Percentiles rank a stretch among this genome's conserved stretches.
Conservation (phyloP, 2,113 vertebrate genomes). For the Barnardius zonarius region DNA sequence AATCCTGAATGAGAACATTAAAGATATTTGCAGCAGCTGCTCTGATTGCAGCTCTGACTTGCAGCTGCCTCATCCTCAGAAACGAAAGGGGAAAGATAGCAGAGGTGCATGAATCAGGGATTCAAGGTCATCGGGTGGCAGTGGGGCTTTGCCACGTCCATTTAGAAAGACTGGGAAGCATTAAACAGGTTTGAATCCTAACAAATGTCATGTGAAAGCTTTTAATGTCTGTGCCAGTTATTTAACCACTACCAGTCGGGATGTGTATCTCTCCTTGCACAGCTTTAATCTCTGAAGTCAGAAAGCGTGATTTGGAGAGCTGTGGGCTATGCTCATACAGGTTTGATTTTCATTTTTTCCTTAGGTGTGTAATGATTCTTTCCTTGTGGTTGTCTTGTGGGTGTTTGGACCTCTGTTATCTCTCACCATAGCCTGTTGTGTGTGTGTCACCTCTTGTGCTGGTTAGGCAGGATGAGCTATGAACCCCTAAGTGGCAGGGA, state of each 20-base stretch:
- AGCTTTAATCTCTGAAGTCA: background rate
- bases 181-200: background rate
- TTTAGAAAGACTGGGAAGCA: background rate
- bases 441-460: background rate
- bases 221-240: background rate
- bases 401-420: background rate
- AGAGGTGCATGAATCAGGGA: accelerated
- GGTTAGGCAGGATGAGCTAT: background rate
- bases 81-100: background rate
- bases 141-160: background rate
- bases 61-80: background rate
- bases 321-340: background rate
- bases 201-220: background rate
- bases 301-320: background rate
- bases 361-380: background rate
- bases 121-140: background rate
- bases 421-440: background rate
- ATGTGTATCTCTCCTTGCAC: background rate
- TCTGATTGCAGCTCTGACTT: background rate
- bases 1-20: background rate
- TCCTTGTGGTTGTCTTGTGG: background rate
- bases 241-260: slow-evolving; percentile 1
- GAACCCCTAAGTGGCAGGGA: background rate
- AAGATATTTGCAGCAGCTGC: background rate
- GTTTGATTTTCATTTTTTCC: background rate